These are phyloP conservation scores for Diplodus sargus DNA, from an alignment of 2,797 vertebrate genomes.

Conservation along the genomic window DNA sequence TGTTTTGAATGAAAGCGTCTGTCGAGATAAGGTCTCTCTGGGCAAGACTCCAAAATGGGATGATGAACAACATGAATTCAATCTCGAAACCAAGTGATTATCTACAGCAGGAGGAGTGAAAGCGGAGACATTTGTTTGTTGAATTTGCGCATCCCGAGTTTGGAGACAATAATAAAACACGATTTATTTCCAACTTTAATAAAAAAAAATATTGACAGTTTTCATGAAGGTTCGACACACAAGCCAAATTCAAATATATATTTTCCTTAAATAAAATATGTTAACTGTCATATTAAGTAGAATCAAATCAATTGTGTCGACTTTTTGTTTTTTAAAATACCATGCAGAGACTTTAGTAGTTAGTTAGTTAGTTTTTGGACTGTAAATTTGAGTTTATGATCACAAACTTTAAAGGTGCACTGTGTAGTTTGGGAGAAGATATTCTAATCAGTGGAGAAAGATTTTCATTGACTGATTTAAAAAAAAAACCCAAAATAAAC, in stretches of 20 bases:
- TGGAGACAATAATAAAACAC: background rate
- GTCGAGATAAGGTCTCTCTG: background rate
- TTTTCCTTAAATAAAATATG: background rate
- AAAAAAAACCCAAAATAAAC: no score
- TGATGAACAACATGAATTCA: background rate
- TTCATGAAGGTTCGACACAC: background rate
- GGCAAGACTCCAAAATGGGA: background rate
- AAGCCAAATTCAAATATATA: background rate
- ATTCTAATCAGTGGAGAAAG: no score
- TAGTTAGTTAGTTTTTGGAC: background rate
- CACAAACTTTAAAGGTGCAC: no score
- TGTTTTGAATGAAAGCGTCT: slow-evolving; percentile 3
- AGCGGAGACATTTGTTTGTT: no score
- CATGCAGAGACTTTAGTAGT: no score
- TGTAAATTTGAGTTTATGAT: no score
- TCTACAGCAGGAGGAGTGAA: background rate
- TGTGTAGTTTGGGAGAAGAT: no score
- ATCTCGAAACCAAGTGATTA: slow-evolving; percentile 1
- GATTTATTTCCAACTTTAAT: slow-evolving; percentile 3
- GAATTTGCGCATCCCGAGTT: background rate
- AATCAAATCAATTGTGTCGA: background rate
- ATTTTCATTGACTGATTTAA: no score
- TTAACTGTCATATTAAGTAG: background rate
- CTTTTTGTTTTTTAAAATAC: no score
- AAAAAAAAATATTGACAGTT: background rate